phyloP scores from a whole-genome alignment of 2,797 vertebrate species.

The Carcharodon carcharias region DNA sequence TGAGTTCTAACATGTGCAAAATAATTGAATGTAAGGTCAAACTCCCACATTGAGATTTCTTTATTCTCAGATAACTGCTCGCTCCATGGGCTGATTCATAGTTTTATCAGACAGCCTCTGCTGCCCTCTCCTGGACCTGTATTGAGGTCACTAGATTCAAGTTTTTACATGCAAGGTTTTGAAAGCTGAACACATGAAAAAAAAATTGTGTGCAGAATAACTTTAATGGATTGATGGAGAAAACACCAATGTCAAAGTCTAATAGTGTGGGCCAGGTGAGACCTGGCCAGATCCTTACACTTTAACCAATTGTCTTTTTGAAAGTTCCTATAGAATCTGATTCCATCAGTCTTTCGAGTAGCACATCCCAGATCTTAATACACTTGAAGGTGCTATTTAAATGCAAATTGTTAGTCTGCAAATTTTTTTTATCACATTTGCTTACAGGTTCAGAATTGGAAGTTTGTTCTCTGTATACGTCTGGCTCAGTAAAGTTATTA shows the following conservation, averaged over 20 bases:
- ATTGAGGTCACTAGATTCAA: neutral
- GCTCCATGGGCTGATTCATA: neutral
- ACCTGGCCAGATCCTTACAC: no score
- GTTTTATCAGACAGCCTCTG: neutral
- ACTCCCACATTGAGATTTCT: neutral
- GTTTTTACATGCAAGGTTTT: neutral
- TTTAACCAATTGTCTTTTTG: no score
- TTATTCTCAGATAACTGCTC: accelerated
- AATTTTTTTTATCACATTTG: no score
- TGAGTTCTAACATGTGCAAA: neutral
- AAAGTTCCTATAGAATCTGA: no score
- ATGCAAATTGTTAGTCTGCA: no score
- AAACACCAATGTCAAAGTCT: neutral
- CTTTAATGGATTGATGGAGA: neutral
- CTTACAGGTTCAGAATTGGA: neutral
- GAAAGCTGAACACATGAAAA: neutral
- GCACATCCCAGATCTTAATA: no score
- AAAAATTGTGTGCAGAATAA: neutral
- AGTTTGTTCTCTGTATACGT: neutral
- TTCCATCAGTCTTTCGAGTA: no score
- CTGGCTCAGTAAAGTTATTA: no score
- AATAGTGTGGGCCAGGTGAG: neutral
- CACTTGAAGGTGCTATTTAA: no score
- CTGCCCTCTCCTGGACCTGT: neutral
- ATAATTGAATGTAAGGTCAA: neutral